Conservation (phyloP, 1,140 invertebrate genomes). For the Sitophilus oryzae region DNA sequence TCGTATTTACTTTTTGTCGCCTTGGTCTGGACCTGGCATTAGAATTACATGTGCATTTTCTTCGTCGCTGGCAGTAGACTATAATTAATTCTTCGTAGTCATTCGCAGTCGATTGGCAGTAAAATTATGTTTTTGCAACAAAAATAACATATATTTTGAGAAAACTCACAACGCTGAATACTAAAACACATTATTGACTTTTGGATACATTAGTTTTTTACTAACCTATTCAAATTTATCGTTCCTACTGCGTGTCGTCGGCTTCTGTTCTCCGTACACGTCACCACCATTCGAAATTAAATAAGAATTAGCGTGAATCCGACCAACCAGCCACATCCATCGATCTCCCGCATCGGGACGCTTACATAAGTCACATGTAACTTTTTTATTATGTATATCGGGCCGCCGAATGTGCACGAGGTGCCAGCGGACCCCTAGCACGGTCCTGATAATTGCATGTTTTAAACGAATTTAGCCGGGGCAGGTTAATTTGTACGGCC, state of each 20-base stretch:
- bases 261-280: slow-evolving; percentile 2
- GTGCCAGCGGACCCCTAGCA: slow-evolving; percentile 37
- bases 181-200: too few relatives aligned
- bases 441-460: slow-evolving; percentile 42
- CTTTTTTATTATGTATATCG: slow-evolving; percentile 36
- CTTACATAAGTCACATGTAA: slow-evolving; percentile 36
- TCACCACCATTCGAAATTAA: slow-evolving; percentile 9
- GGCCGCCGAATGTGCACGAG: slow-evolving; percentile 29
- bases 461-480: slow-evolving; percentile 43
- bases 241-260: not conserved
- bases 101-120: too few relatives aligned
- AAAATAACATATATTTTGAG: too few relatives aligned
- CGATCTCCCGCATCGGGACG: slow-evolving; percentile 21
- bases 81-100: too few relatives aligned
- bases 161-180: too few relatives aligned
- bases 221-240: too few relatives aligned
- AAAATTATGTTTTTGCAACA: too few relatives aligned
- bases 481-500: slow-evolving; percentile 40
- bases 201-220: too few relatives aligned
- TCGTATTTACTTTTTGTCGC: too few relatives aligned
- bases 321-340: slow-evolving; percentile 9
- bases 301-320: slow-evolving; percentile 1
- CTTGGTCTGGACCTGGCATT: too few relatives aligned
- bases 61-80: too few relatives aligned
- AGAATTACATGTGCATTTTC: too few relatives aligned